Percentiles rank a stretch among this genome's conserved stretches.
These are phyloP conservation scores for Andrena flavipes DNA, from an alignment of 2,888 invertebrate genomes.

Conservation along the genomic window DNA sequence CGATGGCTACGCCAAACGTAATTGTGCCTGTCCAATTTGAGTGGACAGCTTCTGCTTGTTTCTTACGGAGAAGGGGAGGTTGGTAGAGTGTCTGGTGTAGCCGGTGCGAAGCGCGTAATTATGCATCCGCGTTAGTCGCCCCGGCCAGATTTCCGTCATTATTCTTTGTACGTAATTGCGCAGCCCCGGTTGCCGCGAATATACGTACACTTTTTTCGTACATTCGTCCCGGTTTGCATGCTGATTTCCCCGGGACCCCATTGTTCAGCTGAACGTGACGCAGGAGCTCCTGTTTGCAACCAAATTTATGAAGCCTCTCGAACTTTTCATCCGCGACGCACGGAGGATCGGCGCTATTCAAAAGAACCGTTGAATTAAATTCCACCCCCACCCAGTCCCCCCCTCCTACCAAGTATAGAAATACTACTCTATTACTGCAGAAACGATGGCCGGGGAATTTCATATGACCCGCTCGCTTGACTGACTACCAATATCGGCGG, in stretches of 20 bases:
- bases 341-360: conserved; percentile 64
- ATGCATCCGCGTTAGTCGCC: conserved; percentile 27
- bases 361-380: conserved; percentile 68
- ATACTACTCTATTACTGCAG: conserved; percentile 70
- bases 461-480: conserved; percentile 70
- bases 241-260: conserved; percentile 61
- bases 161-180: conserved; percentile 38
- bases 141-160: conserved; percentile 30
- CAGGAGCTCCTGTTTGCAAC: conserved; percentile 57
- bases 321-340: conserved; percentile 72
- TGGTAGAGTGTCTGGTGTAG: neutral
- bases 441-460: conserved; percentile 68
- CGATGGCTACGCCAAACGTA: neutral
- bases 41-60: neutral
- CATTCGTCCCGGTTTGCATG: conserved; percentile 45
- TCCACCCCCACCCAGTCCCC: conserved; percentile 32
- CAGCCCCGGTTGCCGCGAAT: conserved; percentile 7
- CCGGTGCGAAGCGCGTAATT: conserved; percentile 36
- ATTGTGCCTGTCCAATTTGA: neutral
- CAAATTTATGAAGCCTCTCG: conserved; percentile 67
- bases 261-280: conserved; percentile 67
- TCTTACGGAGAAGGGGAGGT: neutral
- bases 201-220: conserved; percentile 14
- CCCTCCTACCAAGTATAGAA: conserved; percentile 60
- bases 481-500: conserved; percentile 67